phyloP scores from a whole-genome alignment of 2,797 vertebrate species.

The Tangara arthus region DNA sequence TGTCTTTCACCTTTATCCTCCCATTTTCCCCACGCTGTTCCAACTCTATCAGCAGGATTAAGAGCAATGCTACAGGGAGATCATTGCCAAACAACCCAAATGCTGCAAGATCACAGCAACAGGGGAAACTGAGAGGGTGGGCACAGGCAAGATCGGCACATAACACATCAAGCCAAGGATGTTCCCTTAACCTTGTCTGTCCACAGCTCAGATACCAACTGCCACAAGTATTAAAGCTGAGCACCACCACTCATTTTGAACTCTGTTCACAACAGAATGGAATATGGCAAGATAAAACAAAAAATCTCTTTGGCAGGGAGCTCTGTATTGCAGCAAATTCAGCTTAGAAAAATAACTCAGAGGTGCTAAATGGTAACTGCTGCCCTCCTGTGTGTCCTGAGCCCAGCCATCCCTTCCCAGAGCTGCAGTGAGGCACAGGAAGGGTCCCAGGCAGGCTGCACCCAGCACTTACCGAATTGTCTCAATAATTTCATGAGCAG shows the following conservation, averaged over 20 bases:
- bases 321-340: background rate
- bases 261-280: background rate
- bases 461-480: slow-evolving; percentile 89
- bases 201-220: background rate
- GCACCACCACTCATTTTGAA: background rate
- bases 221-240: background rate
- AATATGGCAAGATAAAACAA: background rate
- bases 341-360: background rate
- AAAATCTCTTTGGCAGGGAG: background rate
- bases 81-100: background rate
- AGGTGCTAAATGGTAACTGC: background rate
- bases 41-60: background rate
- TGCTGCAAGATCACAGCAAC: background rate
- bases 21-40: background rate
- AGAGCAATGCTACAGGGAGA: background rate
- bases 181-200: background rate
- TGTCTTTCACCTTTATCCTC: background rate
- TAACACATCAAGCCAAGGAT: background rate
- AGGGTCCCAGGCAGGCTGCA: background rate
- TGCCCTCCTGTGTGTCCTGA: background rate
- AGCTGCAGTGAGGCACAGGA: background rate
- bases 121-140: background rate
- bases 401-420: background rate
- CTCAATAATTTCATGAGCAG: slow-evolving; percentile 99
- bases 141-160: background rate